phyloP scores from a whole-genome alignment of 2,888 invertebrate species.

The Epirrhoe tristata region DNA sequence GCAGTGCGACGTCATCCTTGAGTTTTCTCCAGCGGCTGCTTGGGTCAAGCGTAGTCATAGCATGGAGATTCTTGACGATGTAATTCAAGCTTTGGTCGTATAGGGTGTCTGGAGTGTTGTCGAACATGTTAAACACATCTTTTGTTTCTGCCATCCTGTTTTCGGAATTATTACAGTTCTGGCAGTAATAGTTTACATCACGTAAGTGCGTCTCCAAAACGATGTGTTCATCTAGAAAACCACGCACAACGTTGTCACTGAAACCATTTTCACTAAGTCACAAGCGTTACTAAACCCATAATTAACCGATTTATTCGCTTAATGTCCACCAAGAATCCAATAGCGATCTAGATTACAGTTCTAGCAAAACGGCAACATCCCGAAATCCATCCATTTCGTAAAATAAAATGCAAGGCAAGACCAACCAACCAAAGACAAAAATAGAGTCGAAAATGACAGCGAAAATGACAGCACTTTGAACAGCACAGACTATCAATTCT shows the following conservation, averaged over 20 bases:
- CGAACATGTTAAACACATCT: slow-evolving; percentile 61
- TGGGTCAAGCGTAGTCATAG: slow-evolving; percentile 83
- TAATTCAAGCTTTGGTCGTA: slow-evolving; percentile 87
- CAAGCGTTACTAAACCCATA: slow-evolving; percentile 2
- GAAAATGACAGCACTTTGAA: too few relatives aligned
- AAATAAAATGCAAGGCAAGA: slow-evolving; percentile 12
- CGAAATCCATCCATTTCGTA: slow-evolving; percentile 17
- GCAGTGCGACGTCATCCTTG: slow-evolving; percentile 87
- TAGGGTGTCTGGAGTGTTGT: slow-evolving; percentile 85
- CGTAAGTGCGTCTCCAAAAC: slow-evolving; percentile 18
- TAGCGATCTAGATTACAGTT: background rate
- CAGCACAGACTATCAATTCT: too few relatives aligned
- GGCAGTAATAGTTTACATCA: slow-evolving; percentile 26
- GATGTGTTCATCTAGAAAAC: slow-evolving; percentile 11
- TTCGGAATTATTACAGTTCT: slow-evolving; percentile 18
- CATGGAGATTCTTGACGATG: slow-evolving; percentile 87
- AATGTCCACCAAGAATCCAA: slow-evolving; percentile 3
- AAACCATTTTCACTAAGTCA: slow-evolving; percentile 11
- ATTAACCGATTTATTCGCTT: background rate
- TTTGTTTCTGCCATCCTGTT: slow-evolving; percentile 60
- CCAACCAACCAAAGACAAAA: slow-evolving; percentile 8
- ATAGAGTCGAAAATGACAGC: too few relatives aligned
- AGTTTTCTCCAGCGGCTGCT: slow-evolving; percentile 78
- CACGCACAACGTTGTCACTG: slow-evolving; percentile 18
- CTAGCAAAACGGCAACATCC: slow-evolving; percentile 2